Evolutionary conservation across 2,888 invertebrate species (phyloP), one percentile per base, ranked within the genome.

Genomic region (Seira sanloemensis): DNA sequence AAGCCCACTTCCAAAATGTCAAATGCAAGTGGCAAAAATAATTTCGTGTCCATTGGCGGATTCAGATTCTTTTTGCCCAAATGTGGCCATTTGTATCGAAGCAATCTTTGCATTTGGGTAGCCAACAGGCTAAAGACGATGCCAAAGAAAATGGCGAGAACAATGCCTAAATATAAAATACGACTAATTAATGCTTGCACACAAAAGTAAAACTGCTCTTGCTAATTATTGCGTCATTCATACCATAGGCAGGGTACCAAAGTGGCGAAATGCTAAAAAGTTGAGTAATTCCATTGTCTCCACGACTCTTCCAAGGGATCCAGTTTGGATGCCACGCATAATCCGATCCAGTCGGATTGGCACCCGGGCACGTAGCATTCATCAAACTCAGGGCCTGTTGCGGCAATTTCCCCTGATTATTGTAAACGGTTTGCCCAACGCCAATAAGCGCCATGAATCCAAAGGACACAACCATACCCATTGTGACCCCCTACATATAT

Each of bases 191-290:
- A 16, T 37, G 27, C 24, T 12, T 24, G 24, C 21, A 16, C 16
- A 68, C 26, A 2, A 1, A 26, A 68, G 19, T 50, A 50, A 50
- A 50, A 2, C 16, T 50, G 2, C n/a, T 50, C n/a, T 50, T 50
- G 12, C 50, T 7, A 50, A 16, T 50, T 12, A 50, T n/a, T n/a
- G n/a, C n/a, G n/a, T n/a, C 16, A 50, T 7, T 50, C 2, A 50
- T 81, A 68, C 89, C 89, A 27, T 86, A 75, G 12, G 76, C 76
- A 0, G 89, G 89, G 67, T 89, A 89, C 89, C 89, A 89, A 2
- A 89, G 68, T 23, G 88, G 87, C 9, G 88, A 89, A 12, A 89
- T 81, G 7, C 84, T 85, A 24, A 88, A 82, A 16, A 88, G 37
- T 83, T 85, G 79, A 2, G 85, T 86, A 0, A 86, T 7, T 4